These are phyloP conservation scores for Microchrysa polita DNA, from an alignment of 2,888 invertebrate genomes.

Conservation along the genomic window DNA sequence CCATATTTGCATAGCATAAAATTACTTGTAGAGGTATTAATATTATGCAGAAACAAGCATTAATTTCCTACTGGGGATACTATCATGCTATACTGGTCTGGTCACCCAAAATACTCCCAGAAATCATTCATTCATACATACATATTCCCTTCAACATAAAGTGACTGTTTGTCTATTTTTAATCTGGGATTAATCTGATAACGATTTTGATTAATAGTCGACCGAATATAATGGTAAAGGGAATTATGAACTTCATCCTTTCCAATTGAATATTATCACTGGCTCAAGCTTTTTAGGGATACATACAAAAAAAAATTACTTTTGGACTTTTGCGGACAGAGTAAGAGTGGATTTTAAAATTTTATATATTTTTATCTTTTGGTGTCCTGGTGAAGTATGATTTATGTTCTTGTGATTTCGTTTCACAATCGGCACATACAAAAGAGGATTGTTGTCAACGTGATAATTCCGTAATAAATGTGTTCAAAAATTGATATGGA, in stretches of 20 bases:
- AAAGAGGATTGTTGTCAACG: slow-evolving; percentile 37
- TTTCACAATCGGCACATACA: slow-evolving; percentile 35
- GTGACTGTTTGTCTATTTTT: slow-evolving; percentile 51
- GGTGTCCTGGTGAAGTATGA: slow-evolving; percentile 18
- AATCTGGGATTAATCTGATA: slow-evolving; percentile 52
- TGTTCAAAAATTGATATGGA: not conserved
- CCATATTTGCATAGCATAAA: too few relatives aligned
- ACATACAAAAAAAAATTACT: too few relatives aligned
- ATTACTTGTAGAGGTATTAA: too few relatives aligned
- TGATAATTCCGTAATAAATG: slow-evolving; percentile 43
- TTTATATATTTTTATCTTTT: slow-evolving; percentile 24
- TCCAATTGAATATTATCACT: slow-evolving; percentile 38
- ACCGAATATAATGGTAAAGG: slow-evolving; percentile 17
- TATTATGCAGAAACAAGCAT: too few relatives aligned
- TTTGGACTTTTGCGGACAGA: slow-evolving; percentile 3
- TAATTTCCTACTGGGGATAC: not conserved
- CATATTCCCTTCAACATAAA: slow-evolving; percentile 40
- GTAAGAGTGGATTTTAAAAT: not conserved
- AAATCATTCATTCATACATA: not conserved
- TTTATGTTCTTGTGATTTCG: slow-evolving; percentile 24
- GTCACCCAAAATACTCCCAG: not conserved
- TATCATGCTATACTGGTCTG: not conserved
- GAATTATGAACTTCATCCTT: slow-evolving; percentile 30
- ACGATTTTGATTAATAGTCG: slow-evolving; percentile 50
- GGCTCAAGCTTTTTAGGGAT: slow-evolving; percentile 6